Conservation (phyloP, 30 jellyfish, hydroid and myxozoan species). For the Aurelia coerulea region DNA sequence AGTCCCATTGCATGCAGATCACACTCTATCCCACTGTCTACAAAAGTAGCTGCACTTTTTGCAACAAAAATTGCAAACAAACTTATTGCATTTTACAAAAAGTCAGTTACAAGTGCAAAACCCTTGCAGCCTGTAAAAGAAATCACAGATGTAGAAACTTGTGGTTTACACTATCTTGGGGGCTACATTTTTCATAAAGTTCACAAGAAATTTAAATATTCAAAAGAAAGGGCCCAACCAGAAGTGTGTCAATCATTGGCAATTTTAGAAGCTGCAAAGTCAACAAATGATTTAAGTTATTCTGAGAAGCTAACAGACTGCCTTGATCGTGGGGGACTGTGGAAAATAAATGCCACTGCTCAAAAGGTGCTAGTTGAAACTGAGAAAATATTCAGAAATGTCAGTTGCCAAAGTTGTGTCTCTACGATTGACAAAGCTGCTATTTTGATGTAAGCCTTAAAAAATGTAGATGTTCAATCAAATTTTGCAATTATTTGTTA, state of each 20-base stretch:
- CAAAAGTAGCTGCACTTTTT: slow-evolving; percentile 29
- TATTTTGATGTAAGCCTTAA: slow-evolving; percentile 20
- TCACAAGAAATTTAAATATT: slow-evolving; percentile 11
- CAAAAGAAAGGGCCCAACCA: slow-evolving; percentile 13
- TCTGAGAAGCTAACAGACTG: slow-evolving; percentile 21
- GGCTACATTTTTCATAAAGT: slow-evolving; percentile 4
- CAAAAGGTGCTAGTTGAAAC: slow-evolving; percentile 9
- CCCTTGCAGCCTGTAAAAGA: slow-evolving; percentile 17
- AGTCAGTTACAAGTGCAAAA: neutral
- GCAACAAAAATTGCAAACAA: neutral
- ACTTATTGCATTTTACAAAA: slow-evolving; percentile 8
- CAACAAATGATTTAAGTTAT: neutral
- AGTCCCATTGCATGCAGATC: slow-evolving; percentile 24
- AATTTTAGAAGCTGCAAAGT: slow-evolving; percentile 19
- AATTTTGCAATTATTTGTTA: slow-evolving; percentile 17
- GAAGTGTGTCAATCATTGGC: slow-evolving; percentile 17
- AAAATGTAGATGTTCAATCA: slow-evolving; percentile 9
- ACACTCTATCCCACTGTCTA: slow-evolving; percentile 16
- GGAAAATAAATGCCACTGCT: slow-evolving; percentile 26
- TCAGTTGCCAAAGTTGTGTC: no score
- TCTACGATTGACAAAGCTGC: slow-evolving; percentile 12
- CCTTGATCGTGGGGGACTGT: slow-evolving; percentile 44
- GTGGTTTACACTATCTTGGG: slow-evolving; percentile 50
- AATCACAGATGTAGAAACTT: slow-evolving; percentile 4
- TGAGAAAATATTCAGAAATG: slow-evolving; percentile 28